A percentile compares a stretch with the other conserved stretches of the same genome.
phyloP scores from a whole-genome alignment of 2,888 invertebrate species.

The Pyralis farinalis region DNA sequence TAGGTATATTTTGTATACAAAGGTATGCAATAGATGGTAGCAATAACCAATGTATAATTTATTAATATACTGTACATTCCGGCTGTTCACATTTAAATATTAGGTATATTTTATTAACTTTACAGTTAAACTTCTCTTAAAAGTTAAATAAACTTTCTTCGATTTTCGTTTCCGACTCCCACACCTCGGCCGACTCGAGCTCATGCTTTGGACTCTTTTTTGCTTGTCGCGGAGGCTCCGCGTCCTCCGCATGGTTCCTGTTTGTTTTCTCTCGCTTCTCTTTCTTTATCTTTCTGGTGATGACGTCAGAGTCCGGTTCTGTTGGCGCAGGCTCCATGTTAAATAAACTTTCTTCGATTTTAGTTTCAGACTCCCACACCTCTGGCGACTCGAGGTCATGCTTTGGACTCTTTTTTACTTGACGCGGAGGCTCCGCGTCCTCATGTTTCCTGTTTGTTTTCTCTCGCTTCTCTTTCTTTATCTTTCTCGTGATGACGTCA shows the following conservation, averaged over 20 bases:
- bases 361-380: constrained; percentile 62
- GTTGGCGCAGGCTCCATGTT: constrained; percentile 13
- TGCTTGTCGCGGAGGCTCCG: constrained; percentile 25
- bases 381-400: constrained; percentile 39
- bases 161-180: constrained; percentile 65
- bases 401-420: constrained; percentile 37
- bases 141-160: constrained; percentile 57
- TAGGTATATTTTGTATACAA: no score
- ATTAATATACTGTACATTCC: no score
- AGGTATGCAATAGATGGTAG: no score
- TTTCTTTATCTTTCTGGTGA: constrained; percentile 30
- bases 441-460: constrained; percentile 32
- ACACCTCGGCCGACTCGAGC: constrained; percentile 41
- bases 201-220: constrained; percentile 37
- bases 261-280: no score
- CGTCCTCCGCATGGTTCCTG: constrained; percentile 27
- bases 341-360: constrained; percentile 64
- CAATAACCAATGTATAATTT: no score
- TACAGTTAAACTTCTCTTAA: not conserved
- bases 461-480: constrained; percentile 41
- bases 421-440: constrained; percentile 19
- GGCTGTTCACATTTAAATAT: no score
- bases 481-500: constrained; percentile 19
- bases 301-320: not conserved
- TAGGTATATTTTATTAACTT: no score